Conservation (phyloP, 2,797 vertebrate species). For the Telmatherina bonti region DNA sequence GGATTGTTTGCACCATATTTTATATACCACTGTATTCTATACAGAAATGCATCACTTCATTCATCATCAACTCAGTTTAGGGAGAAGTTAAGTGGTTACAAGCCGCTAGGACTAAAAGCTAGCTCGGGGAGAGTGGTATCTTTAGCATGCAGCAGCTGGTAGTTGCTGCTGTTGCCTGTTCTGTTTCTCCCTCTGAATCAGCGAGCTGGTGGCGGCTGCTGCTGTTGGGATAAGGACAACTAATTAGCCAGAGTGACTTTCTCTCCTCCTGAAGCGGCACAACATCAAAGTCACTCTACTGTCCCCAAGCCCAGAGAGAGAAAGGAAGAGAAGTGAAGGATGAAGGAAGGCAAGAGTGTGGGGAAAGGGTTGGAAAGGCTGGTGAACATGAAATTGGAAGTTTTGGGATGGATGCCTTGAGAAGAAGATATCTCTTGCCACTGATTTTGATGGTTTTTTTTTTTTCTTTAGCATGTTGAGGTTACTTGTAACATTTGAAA, state of each 20-base stretch:
- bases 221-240: slow-evolving; percentile 79
- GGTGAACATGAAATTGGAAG: slow-evolving; percentile 51
- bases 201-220: slow-evolving; percentile 70
- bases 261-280: slow-evolving; percentile 72
- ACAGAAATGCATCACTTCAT: slow-evolving; percentile 52
- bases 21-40: slow-evolving; percentile 37
- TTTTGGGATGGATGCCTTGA: slow-evolving; percentile 39
- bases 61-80: slow-evolving; percentile 54
- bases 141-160: slow-evolving; percentile 68
- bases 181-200: slow-evolving; percentile 77
- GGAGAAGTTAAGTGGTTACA: slow-evolving; percentile 53
- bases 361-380: slow-evolving; percentile 22
- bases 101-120: slow-evolving; percentile 42
- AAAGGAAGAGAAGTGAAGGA: slow-evolving; percentile 43
- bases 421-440: slow-evolving; percentile 21
- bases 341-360: slow-evolving; percentile 48
- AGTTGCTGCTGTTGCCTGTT: slow-evolving; percentile 55
- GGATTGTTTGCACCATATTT: slow-evolving; percentile 33
- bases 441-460: neutral
- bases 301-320: slow-evolving; percentile 65
- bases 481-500: slow-evolving; percentile 32
- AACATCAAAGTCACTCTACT: slow-evolving; percentile 77
- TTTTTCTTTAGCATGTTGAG: neutral
- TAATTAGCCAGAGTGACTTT: slow-evolving; percentile 80
- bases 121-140: slow-evolving; percentile 57